A percentile compares a stretch with the other conserved stretches of the same genome.
phyloP scores from a whole-genome alignment of 2,113 vertebrate genomes.

The Zosterops borbonicus region DNA sequence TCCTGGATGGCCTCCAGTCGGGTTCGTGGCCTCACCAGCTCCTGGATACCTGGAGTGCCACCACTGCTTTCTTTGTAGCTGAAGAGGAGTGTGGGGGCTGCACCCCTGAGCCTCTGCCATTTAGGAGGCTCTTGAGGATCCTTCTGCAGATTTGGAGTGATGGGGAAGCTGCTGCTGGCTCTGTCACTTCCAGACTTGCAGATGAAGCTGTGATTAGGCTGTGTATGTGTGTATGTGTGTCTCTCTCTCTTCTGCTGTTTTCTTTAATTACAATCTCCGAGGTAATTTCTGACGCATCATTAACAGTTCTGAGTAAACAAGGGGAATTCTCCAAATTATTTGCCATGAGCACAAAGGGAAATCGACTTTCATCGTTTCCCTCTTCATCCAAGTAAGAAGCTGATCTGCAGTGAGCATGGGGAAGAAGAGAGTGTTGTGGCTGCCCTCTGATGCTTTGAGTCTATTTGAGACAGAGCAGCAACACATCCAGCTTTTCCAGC shows the following conservation, averaged over 20 bases:
- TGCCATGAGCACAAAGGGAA: slow-evolving; percentile 67
- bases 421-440: not conserved
- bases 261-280: slow-evolving; percentile 71
- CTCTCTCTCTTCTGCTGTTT: slow-evolving; percentile 34
- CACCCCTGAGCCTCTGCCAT: not conserved
- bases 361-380: slow-evolving; percentile 42
- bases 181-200: not conserved
- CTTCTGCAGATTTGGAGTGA: not conserved
- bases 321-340: slow-evolving; percentile 70
- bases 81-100: fast-evolving
- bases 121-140: not conserved
- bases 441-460: not conserved
- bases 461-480: not conserved
- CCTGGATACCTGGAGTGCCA: not conserved
- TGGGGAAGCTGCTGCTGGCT: not conserved
- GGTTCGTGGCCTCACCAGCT: not conserved
- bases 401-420: not conserved
- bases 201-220: slow-evolving; percentile 11
- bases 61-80: not conserved
- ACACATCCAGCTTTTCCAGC: not conserved
- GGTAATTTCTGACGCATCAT: slow-evolving; percentile 73
- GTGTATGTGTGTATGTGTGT: not conserved
- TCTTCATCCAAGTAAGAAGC: slow-evolving; percentile 34
- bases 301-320: slow-evolving; percentile 75
- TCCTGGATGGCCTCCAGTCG: not conserved